Base-by-base conservation (phyloP, 23 tunicate species). In the Styela clava region DNA sequence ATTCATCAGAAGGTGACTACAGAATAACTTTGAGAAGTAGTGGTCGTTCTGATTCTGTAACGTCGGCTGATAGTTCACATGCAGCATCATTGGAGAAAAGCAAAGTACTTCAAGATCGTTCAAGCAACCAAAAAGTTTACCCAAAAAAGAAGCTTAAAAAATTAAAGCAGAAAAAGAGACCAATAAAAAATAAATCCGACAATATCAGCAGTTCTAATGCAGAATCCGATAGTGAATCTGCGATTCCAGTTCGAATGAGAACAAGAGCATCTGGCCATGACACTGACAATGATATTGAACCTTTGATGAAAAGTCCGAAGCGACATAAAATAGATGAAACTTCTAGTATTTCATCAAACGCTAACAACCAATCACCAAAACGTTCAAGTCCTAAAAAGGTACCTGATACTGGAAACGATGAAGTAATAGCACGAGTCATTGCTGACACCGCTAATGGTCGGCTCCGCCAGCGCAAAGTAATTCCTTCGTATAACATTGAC, bases 401-500 rank as follows among this genome's bases (percentile, higher is more conserved):
- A 24, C 80, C 80, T 5, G 35, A 76, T 36, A 44, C 64, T 9
- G 63, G 5, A 35, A 44, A 44, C 3, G 80, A 52, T 44, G 65
- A 1, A 25, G 65, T 44, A 12, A 76, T 44, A 1, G 65, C 64
- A 21, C 52, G 25, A 23, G 37, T 44, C 44, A 76, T 52, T 52
- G 25, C 81, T 1, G 81, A 76, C 28, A 76, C 64, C 21, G 81
- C 31, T 0, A 52, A 44, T 2, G 91, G 97, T 5, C 80, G 97
- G 1, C 63, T 91, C 26, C 72, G 97, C 2, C 89, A 91, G 65
- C 78, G 91, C 37, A 86, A 84, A 52, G 68, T 72, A 52, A 62
- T 51, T 31, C 89, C 82, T 16, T 91, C 97, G 0, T 91, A 91
- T 72, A 86, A 86, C 64, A 88, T 85, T 74, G 97, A 91, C 74